Percentiles rank a stretch among this genome's conserved stretches.
These are phyloP conservation scores for Onthophagus sagittarius DNA, from an alignment of 2,888 invertebrate species.

Conservation along the genomic window DNA sequence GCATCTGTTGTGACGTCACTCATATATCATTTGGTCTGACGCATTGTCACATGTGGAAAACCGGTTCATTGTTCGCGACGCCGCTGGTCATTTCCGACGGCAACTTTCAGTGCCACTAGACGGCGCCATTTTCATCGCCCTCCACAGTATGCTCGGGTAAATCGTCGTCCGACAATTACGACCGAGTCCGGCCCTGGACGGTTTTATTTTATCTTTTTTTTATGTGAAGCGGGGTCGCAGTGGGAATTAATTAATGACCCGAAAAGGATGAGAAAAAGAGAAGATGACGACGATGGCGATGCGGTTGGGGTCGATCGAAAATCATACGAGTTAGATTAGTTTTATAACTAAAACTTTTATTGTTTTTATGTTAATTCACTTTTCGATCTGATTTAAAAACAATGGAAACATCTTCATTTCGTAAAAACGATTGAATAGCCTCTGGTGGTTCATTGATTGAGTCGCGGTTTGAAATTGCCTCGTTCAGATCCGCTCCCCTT, in stretches of 20 bases:
- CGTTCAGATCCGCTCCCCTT: background rate
- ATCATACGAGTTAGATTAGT: background rate
- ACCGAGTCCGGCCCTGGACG: background rate
- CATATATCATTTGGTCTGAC: constrained; percentile 29
- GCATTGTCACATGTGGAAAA: constrained; percentile 26
- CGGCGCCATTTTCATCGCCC: too few species aligned
- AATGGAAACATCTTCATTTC: background rate
- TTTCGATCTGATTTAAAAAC: too few species aligned
- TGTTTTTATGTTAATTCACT: too few species aligned
- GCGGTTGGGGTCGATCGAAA: background rate
- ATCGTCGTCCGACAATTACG: background rate
- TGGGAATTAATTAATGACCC: background rate
- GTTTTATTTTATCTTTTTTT: background rate
- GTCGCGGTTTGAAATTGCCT: background rate
- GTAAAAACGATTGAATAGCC: background rate
- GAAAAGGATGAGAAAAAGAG: background rate
- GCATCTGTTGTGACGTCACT: constrained; percentile 31
- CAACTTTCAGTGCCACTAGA: background rate
- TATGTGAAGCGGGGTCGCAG: background rate
- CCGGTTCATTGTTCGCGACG: constrained; percentile 22
- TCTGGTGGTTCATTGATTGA: background rate
- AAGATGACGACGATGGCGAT: background rate
- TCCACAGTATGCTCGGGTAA: background rate
- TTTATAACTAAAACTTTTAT: too few species aligned
- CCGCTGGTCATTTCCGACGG: constrained; percentile 23